Evolutionary conservation across 2,797 vertebrate species (phyloP).

Genomic region (Bovichtus variegatus): DNA sequence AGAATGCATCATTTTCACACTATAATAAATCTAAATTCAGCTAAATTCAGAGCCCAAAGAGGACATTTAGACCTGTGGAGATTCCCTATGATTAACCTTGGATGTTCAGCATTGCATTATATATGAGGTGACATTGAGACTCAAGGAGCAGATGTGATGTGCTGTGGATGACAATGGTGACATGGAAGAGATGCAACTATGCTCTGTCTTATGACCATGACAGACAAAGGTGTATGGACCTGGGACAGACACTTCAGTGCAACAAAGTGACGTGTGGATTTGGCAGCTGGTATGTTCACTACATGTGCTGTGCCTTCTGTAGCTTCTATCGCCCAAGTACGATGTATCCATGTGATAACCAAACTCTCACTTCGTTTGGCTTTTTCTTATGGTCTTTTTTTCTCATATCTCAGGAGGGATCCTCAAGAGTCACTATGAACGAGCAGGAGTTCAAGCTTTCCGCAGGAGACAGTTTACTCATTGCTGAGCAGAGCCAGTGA

Average conservation of each 20-base stretch:
- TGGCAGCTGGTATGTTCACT: constrained; percentile 92
- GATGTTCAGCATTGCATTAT: neutral
- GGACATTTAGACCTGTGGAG: neutral
- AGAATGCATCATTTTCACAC: too few relatives aligned
- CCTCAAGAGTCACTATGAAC: constrained; percentile 82
- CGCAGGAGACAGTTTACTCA: constrained; percentile 89
- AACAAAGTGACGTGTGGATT: constrained; percentile 90
- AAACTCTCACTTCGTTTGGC: neutral
- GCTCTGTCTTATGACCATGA: neutral
- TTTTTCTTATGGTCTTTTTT: neutral
- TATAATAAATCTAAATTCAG: too few relatives aligned
- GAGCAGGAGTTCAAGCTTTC: constrained; percentile 78
- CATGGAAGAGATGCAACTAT: neutral
- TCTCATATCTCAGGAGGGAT: constrained; percentile 86
- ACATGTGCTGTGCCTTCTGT: neutral
- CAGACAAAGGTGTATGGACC: constrained; percentile 88
- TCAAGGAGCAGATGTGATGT: neutral
- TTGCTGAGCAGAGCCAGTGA: constrained; percentile 87
- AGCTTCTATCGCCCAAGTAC: neutral
- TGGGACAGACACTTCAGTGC: constrained; percentile 81
- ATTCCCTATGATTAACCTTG: neutral
- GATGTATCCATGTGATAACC: neutral
- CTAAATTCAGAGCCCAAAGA: too few relatives aligned
- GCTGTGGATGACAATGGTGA: neutral
- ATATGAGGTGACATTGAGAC: neutral